phyloP scores from a whole-genome alignment of 2,113 vertebrate genomes.

The Ptychochromis oligacanthus region DNA sequence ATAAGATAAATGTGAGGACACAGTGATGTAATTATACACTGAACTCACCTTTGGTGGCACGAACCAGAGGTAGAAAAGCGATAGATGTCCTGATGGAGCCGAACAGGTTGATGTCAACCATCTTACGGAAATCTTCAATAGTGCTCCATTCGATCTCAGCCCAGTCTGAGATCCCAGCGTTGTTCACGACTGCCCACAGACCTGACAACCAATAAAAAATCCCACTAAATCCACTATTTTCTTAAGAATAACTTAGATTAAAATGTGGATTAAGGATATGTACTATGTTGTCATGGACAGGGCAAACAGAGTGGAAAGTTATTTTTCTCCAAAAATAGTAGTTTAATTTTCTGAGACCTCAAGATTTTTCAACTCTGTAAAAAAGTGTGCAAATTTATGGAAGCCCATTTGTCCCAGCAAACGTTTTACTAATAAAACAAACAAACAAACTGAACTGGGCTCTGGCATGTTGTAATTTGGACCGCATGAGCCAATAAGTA shows the following conservation, averaged over 20 bases:
- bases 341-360: no score
- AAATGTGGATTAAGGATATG: neutral
- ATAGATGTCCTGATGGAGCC: slow-evolving; percentile 81
- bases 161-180: slow-evolving; percentile 78
- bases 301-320: neutral
- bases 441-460: neutral
- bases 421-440: no score
- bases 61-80: slow-evolving; percentile 81
- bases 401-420: neutral
- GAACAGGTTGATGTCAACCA: slow-evolving; percentile 81
- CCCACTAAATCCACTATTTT: neutral
- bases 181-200: slow-evolving; percentile 76
- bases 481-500: neutral
- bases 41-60: slow-evolving; percentile 76
- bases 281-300: neutral
- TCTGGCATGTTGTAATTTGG: neutral
- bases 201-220: slow-evolving; percentile 42
- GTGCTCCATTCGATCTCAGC: slow-evolving; percentile 82
- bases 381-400: no score
- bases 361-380: no score
- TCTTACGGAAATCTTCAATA: slow-evolving; percentile 73
- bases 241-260: neutral
- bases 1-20: neutral
- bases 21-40: no score
- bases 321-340: neutral